Base-by-base conservation (phyloP, 2,888 invertebrate species). In the Torymus tubicola region DNA sequence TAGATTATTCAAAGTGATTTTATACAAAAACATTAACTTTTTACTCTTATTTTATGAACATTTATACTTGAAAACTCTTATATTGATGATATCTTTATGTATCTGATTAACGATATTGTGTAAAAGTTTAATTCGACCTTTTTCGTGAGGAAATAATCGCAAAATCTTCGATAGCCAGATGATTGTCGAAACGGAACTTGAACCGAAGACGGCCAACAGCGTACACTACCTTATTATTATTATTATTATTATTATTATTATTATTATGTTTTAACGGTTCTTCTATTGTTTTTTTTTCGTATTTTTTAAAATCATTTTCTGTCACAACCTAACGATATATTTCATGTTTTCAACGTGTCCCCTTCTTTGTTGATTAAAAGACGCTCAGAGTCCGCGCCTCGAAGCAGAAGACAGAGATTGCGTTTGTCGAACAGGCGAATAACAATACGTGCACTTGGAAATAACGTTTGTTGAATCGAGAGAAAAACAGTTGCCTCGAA, bases 261-360 rank as follows among this genome's bases (percentile, higher is more conserved):
- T n/a, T n/a, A n/a, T n/a, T n/a, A n/a, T n/a, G n/a, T 14, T 65
- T 67, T 21, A 75, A 80, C 18, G 24, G n/a, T 50, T 75, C 24
- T 52, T 71, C 58, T 75, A 75, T 70, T 31, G 42, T 52, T 18
- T 58, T 61, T 75, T 71, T 80, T 80, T 80, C 53, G 31, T 67
- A 53, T 76, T 77, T 72, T 73, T 53, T 73, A 60, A 69, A 64
- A 68, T 76, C 10, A 61, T 77, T 76, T 83, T 70, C 79, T 79
- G 78, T 85, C 81, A 83, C 84, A 87, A 87, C 85, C 86, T 86
- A 87, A 82, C 78, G 65, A 83, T 80, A 78, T 78, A 81, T 73
- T 77, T 71, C 53, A 61, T 58, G 12, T 50, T 31, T 77, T 77
- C 64, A 78, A 14, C 55, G 31, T 53, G n/a, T 69, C 21, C 24